A percentile compares a stretch with the other conserved stretches of the same genome.
phyloP scores from a whole-genome alignment of 2,113 vertebrate species.

The Myiozetetes cayanensis region DNA sequence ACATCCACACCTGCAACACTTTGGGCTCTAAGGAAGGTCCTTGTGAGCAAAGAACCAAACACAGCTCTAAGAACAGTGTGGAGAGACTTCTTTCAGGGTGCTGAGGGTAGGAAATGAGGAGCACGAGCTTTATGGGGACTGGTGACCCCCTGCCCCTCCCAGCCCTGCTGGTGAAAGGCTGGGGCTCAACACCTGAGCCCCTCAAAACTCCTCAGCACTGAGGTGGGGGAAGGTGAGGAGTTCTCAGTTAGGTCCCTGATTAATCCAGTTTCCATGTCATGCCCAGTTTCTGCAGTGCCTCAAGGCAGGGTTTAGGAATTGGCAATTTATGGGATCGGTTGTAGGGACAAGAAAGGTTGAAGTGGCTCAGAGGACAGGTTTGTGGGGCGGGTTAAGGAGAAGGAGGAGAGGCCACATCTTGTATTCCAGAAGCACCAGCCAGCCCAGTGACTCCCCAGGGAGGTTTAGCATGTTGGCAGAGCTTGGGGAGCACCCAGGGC shows the following conservation, averaged over 20 bases:
- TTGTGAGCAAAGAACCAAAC: neutral
- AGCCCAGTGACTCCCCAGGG: neutral
- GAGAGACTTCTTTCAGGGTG: neutral
- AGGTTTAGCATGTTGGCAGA: neutral
- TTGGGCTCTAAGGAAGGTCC: neutral
- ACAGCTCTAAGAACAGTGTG: neutral
- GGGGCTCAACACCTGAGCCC: neutral
- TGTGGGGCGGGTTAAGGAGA: neutral
- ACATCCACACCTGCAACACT: neutral
- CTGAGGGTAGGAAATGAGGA: neutral
- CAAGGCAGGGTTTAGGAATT: neutral
- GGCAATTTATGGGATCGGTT: accelerated
- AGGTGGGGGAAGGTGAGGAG: neutral
- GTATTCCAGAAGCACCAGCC: neutral
- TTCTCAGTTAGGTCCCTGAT: neutral
- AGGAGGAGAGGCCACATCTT: neutral
- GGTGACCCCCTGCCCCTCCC: neutral
- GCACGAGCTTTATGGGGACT: neutral
- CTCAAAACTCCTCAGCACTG: accelerated
- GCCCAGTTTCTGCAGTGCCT: neutral
- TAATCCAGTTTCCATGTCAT: neutral
- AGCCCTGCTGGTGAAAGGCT: neutral
- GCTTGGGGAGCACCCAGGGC: neutral
- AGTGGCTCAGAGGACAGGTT: neutral
- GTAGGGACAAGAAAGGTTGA: neutral